A percentile compares a stretch with the other conserved stretches of the same genome.
Conservation (phyloP, 1,140 invertebrate genomes). For the Eupristina koningsbergeri region DNA sequence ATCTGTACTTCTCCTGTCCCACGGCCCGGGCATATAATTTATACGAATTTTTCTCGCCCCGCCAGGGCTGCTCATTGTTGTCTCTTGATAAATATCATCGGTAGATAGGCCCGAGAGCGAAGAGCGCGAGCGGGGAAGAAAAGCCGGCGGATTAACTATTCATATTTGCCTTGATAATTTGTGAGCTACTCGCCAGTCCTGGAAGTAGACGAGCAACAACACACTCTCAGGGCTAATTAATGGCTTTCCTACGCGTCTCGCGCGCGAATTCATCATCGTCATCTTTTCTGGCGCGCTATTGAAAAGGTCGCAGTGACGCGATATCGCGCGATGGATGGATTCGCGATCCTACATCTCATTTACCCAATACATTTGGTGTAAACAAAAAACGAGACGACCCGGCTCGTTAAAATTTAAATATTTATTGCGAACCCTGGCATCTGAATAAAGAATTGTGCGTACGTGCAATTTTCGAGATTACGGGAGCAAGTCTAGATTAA, state of each 20-base stretch:
- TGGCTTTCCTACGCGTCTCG: background rate
- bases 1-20: background rate
- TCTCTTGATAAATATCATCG: slow-evolving; percentile 11
- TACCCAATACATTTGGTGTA: background rate
- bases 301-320: background rate
- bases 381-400: no score
- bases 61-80: background rate
- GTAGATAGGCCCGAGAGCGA: slow-evolving; percentile 4
- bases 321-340: no score
- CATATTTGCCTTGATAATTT: slow-evolving; percentile 3
- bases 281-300: no score
- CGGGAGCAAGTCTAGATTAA: no score
- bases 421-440: no score
- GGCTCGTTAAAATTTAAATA: no score
- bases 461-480: no score
- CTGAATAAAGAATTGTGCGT: no score
- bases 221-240: background rate
- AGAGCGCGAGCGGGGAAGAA: background rate
- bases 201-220: background rate
- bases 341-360: background rate
- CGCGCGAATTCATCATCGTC: background rate
- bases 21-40: background rate
- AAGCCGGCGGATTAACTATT: background rate
- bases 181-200: background rate
- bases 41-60: slow-evolving; percentile 1